phyloP scores from a whole-genome alignment of 2,113 vertebrate species.

The Rhombomys opimus region DNA sequence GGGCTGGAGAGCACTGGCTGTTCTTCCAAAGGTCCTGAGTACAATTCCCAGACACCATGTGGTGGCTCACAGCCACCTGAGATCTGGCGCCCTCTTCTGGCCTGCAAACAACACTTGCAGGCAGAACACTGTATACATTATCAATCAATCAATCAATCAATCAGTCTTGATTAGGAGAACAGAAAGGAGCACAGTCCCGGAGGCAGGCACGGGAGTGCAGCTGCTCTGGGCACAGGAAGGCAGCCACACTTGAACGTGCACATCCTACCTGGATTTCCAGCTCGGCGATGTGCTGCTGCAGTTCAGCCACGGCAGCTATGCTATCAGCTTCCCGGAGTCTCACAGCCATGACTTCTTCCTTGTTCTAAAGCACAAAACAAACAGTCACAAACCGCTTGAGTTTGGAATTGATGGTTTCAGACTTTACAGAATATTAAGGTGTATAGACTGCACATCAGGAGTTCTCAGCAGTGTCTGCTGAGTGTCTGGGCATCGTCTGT shows the following conservation, averaged over 20 bases:
- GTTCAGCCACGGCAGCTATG: constrained; percentile 97
- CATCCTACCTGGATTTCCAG: constrained; percentile 96
- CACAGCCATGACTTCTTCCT: constrained; percentile 99
- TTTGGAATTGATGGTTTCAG: not conserved
- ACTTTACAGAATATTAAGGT: constrained; percentile 33
- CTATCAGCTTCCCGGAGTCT: constrained; percentile 97
- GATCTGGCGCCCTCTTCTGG: not conserved
- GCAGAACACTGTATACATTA: too few species aligned
- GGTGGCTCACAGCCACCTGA: too few species aligned
- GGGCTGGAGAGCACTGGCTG: too few species aligned
- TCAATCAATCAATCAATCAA: too few species aligned
- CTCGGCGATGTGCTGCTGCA: constrained; percentile 97
- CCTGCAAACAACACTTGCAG: too few species aligned
- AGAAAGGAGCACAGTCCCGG: too few species aligned
- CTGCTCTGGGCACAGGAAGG: not conserved
- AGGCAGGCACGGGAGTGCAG: not conserved
- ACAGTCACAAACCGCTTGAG: not conserved
- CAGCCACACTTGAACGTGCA: not conserved
- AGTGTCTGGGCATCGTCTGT: not conserved
- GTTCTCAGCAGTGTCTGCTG: not conserved
- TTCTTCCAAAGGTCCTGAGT: too few species aligned
- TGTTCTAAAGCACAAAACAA: constrained; percentile 88
- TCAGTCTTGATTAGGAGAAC: too few species aligned
- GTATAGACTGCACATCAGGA: not conserved
- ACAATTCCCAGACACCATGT: too few species aligned